Conservation (phyloP, 2,113 vertebrate species). For the Vimba vimba region DNA sequence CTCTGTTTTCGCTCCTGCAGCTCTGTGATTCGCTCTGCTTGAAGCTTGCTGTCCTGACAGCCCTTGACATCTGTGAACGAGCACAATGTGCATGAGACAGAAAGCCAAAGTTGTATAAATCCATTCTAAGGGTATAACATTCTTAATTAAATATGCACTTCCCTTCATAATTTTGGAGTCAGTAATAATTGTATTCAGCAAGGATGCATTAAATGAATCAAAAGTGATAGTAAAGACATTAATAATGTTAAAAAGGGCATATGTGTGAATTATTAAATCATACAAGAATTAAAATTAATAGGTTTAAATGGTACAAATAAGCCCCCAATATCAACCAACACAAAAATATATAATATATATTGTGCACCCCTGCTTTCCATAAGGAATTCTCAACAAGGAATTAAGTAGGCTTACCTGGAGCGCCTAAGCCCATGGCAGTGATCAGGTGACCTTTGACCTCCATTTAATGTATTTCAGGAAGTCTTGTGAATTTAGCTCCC, state of each 20-base stretch:
- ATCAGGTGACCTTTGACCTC: conserved; percentile 87
- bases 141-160: too few relatives aligned
- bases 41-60: conserved; percentile 79
- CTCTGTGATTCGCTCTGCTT: conserved; percentile 78
- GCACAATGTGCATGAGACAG: not conserved
- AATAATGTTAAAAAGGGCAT: too few relatives aligned
- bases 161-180: too few relatives aligned
- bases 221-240: too few relatives aligned
- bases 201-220: too few relatives aligned
- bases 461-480: conserved; percentile 73
- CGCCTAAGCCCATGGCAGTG: conserved; percentile 77
- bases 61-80: conserved; percentile 67
- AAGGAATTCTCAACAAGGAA: not conserved
- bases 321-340: not conserved
- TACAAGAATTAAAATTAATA: not conserved
- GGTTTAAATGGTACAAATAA: not conserved
- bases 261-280: not conserved
- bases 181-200: too few relatives aligned
- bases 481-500: conserved; percentile 57
- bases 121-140: too few relatives aligned
- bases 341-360: not conserved
- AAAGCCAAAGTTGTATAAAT: not conserved
- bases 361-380: too few relatives aligned
- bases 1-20: conserved; percentile 82
- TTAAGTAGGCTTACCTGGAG: conserved; percentile 74